Evolutionary conservation across 1,140 invertebrate genomes (phyloP).

Genomic region (Microvelia longipes): DNA sequence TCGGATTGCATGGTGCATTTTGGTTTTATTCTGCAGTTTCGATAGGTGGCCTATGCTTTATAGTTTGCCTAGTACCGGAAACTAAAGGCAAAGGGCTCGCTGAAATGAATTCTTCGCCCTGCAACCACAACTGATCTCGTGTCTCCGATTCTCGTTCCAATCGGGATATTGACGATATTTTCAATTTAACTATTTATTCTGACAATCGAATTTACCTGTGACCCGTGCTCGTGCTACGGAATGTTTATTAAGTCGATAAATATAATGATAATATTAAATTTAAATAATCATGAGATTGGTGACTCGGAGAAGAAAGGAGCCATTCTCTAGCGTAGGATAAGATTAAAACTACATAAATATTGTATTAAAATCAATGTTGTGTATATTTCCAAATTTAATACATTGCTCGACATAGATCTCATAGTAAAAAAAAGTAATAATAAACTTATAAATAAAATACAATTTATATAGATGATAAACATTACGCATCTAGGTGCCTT

Average conservation of each 20-base stretch:
- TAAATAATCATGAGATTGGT: no score
- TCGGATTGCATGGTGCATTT: slow-evolving; percentile 67
- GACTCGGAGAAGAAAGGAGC: no score
- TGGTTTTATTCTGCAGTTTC: slow-evolving; percentile 77
- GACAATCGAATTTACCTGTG: neutral
- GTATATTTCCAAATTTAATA: neutral
- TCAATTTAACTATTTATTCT: neutral
- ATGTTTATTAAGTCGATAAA: neutral
- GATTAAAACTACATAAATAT: no score
- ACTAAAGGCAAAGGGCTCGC: slow-evolving; percentile 76
- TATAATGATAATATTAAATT: no score
- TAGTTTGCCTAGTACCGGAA: slow-evolving; percentile 74
- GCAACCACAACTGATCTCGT: neutral
- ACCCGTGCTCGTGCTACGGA: neutral
- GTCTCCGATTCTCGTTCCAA: no score
- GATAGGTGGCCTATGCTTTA: slow-evolving; percentile 63
- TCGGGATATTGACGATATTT: no score
- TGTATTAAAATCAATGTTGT: no score
- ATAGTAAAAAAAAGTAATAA: neutral
- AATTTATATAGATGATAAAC: neutral
- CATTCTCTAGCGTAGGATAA: no score
- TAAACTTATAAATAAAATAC: neutral
- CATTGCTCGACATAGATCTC: neutral
- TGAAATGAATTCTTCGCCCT: slow-evolving; percentile 47
- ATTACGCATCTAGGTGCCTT: neutral